phyloP scores from a whole-genome alignment of 1,140 invertebrate species.

The Orchestia grillus region DNA sequence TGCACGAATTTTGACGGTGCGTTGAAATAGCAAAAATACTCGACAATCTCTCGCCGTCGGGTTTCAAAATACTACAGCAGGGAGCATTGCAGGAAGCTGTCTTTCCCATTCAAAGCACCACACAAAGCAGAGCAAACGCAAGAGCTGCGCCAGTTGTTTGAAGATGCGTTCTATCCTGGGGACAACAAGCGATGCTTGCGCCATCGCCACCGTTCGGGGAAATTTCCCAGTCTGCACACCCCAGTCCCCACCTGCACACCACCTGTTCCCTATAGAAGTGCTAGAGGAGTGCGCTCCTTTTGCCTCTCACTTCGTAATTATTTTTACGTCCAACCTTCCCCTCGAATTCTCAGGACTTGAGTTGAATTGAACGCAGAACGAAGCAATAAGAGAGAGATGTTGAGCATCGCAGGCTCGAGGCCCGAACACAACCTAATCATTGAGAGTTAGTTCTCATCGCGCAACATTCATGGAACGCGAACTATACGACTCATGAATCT shows the following conservation, averaged over 20 bases:
- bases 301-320: background rate
- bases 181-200: background rate
- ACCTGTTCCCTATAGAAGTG: background rate
- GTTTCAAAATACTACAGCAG: background rate
- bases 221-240: background rate
- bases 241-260: no score
- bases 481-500: no score
- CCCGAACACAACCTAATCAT: no score
- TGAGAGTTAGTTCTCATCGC: no score
- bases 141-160: background rate
- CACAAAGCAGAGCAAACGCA: background rate
- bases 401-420: no score
- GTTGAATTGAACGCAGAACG: background rate
- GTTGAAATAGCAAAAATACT: background rate
- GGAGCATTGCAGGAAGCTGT: background rate
- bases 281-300: background rate
- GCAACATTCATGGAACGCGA: no score
- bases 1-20: background rate
- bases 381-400: no score
- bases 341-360: background rate
- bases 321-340: background rate
- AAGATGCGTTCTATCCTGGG: background rate
- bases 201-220: background rate
- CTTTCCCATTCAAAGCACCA: background rate
- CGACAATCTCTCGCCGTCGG: no score